Conservation (phyloP, 2,113 vertebrate genomes). For the Megalops atlanticus region DNA sequence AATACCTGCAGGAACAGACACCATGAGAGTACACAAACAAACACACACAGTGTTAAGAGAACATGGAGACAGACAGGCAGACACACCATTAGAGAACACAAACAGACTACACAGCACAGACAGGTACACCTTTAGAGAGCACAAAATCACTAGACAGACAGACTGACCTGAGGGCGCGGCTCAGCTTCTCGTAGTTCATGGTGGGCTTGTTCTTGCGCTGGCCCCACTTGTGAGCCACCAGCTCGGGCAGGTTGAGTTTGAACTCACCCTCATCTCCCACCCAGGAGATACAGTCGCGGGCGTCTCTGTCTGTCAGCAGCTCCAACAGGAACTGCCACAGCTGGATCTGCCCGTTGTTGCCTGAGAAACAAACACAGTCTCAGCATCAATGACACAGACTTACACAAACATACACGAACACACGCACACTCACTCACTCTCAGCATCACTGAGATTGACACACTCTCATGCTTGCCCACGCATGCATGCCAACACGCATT, state of each 20-base stretch:
- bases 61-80: background rate
- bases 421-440: no score
- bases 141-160: no score
- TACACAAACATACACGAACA: no score
- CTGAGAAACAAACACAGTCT: no score
- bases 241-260: slow-evolving; percentile 94
- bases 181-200: slow-evolving; percentile 99
- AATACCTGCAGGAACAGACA: slow-evolving; percentile 80
- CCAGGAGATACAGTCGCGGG: slow-evolving; percentile 98
- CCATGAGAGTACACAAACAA: slow-evolving; percentile 25
- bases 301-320: slow-evolving; percentile 95
- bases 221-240: slow-evolving; percentile 98
- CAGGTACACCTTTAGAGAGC: no score
- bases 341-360: slow-evolving; percentile 98
- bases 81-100: background rate
- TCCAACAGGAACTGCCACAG: slow-evolving; percentile 98
- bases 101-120: no score
- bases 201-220: slow-evolving; percentile 98
- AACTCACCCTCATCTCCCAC: slow-evolving; percentile 98
- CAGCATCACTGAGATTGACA: no score
- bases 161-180: slow-evolving; percentile 89
- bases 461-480: no score
- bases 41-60: no score
- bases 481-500: no score
- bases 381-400: no score